Conservation (phyloP, 2,888 invertebrate species). For the Rosalia funebris region DNA sequence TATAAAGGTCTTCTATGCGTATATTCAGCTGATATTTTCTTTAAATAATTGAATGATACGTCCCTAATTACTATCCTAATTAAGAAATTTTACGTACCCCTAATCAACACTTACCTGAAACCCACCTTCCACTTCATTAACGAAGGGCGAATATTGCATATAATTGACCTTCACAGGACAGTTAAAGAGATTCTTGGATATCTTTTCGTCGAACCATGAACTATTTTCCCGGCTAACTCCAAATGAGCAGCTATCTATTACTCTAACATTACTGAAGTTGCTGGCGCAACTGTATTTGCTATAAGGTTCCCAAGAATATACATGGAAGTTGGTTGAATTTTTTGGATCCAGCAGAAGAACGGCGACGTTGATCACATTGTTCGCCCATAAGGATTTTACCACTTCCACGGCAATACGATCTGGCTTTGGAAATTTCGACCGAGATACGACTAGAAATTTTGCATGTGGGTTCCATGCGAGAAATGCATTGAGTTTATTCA, state of each 20-base stretch:
- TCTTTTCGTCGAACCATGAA: conserved; percentile 45
- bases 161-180: conserved; percentile 55
- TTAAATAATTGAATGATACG: too few relatives aligned
- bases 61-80: too few relatives aligned
- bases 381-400: conserved; percentile 37
- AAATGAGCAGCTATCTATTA: conserved; percentile 45
- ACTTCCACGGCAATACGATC: conserved; percentile 37
- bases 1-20: too few relatives aligned
- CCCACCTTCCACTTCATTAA: conserved; percentile 42
- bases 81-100: too few relatives aligned
- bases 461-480: conserved; percentile 44
- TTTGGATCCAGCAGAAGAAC: conserved; percentile 44
- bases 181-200: conserved; percentile 52
- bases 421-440: conserved; percentile 38
- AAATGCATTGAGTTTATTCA: conserved; percentile 27
- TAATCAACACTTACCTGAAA: too few relatives aligned
- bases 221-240: conserved; percentile 31
- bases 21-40: too few relatives aligned
- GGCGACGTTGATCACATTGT: conserved; percentile 49
- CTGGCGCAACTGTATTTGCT: conserved; percentile 48
- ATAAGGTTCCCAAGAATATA: conserved; percentile 53
- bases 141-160: conserved; percentile 57
- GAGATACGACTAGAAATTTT: conserved; percentile 47
- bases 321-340: conserved; percentile 40
- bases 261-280: conserved; percentile 34